Evolutionary conservation across 2,113 vertebrate genomes (phyloP).

Genomic region (Alosa alosa): DNA sequence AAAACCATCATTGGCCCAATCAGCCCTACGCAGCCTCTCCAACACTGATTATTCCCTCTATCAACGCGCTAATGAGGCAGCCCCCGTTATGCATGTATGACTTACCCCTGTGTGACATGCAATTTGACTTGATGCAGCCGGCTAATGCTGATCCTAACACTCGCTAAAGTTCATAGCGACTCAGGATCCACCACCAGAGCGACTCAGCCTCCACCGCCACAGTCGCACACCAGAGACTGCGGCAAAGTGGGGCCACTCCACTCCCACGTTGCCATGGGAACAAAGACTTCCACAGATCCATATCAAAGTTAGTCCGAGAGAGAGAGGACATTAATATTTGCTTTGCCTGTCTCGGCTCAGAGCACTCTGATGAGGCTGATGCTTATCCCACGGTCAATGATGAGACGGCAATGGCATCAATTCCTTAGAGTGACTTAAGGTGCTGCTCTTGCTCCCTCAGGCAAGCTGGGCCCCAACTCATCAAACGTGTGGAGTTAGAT

Average conservation of each 20-base stretch:
- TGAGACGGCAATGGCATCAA: neutral
- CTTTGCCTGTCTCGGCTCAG: neutral
- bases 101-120: neutral
- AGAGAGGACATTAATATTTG: constrained; percentile 32
- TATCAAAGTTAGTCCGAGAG: constrained; percentile 41
- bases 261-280: constrained; percentile 69
- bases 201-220: neutral
- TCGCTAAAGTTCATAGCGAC: neutral
- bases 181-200: neutral
- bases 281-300: constrained; percentile 48
- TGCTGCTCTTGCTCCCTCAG: neutral
- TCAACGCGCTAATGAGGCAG: neutral
- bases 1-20: neutral
- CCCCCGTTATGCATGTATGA: neutral
- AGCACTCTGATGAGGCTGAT: neutral
- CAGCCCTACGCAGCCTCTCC: neutral
- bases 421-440: neutral
- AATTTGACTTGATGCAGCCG: neutral
- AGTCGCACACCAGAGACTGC: neutral
- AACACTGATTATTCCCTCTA: neutral
- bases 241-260: constrained; percentile 17
- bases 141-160: neutral
- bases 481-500: neutral
- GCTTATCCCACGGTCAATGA: neutral
- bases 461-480: neutral